Conservation (phyloP, 2,888 invertebrate species). For the Ormyrus pomaceus region DNA sequence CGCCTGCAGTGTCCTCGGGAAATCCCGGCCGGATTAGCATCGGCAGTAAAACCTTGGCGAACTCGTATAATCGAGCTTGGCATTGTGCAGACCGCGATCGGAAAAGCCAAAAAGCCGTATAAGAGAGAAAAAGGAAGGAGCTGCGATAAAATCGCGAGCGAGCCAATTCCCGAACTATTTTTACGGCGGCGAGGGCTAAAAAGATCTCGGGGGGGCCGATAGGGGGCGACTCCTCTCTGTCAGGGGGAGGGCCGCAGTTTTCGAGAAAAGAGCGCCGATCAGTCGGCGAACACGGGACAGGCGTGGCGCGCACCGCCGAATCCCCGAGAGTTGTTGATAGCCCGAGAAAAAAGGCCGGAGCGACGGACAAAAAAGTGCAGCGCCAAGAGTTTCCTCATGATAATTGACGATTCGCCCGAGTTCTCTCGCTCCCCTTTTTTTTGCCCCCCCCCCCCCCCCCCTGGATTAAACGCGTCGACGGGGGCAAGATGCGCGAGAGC, state of each 20-base stretch:
- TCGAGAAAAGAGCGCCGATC: constrained; percentile 59
- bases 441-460: neutral
- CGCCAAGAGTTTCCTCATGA: constrained; percentile 33
- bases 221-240: neutral
- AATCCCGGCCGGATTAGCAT: constrained; percentile 44
- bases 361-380: constrained; percentile 34
- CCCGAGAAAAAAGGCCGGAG: neutral
- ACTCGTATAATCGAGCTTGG: constrained; percentile 34
- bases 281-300: constrained; percentile 69
- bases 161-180: constrained; percentile 59
- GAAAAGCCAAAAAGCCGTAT: neutral
- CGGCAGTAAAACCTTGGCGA: constrained; percentile 26
- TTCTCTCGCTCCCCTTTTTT: constrained; percentile 13
- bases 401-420: constrained; percentile 44
- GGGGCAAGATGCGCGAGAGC: too few species aligned
- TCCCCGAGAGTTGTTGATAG: constrained; percentile 64
- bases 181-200: too few species aligned
- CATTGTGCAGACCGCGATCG: neutral
- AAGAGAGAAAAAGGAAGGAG: constrained; percentile 11
- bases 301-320: constrained; percentile 67
- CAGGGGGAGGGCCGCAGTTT: constrained; percentile 39
- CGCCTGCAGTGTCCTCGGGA: constrained; percentile 3
- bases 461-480: neutral
- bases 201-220: too few species aligned
- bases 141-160: constrained; percentile 45